Evolutionary conservation across 2,113 vertebrate species (phyloP), one percentile per base, ranked within the genome.

Genomic region (Astur gentilis): DNA sequence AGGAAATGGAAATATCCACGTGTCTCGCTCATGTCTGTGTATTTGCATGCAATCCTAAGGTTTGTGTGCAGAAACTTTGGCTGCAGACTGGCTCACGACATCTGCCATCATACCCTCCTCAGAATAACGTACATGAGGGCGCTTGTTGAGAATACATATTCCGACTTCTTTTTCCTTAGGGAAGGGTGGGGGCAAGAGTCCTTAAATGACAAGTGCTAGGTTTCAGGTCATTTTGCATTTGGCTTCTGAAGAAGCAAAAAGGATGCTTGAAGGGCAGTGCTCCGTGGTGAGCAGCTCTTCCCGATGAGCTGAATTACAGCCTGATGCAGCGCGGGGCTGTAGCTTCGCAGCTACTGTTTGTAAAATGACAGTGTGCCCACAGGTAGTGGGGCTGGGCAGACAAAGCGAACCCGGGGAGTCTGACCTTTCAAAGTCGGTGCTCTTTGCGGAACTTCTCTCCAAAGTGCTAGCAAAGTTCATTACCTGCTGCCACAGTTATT

Each of bases 11-110:
- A 49, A 38, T 31, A 17, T 6, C 7, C 14, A 3, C 3, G 17
- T 9, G 3, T 25, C 15, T 31, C 14, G 45, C 70, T 82, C 2
- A 0, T 10, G 55, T 38, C 10, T 15, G 1, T 6, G 25, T n/a
- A 7, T 34, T 44, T 55, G 17, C 21, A 6, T 19, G 50, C 16
- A 8, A 9, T 31, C 27, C 16, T 5, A 9, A 29, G 22, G 9
- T 45, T 27, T 64, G 18, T 5, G 19, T 27, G 27, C 3, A 9
- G 80, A 36, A 29, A 19, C n/a, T 42, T 34, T 27, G 50, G 31
- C 47, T 4, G 7, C 20, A 16, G 65, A 13, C 42, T 50, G 62
- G 62, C 15, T 60, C 10, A 3, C 12, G n/a, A 5, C n/a, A 13
- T 14, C 15, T 29, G 31, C 44, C 34, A 4, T 16, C n/a, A 2